phyloP scores from a whole-genome alignment of 2,888 invertebrate species.

The Epinotia nisella region DNA sequence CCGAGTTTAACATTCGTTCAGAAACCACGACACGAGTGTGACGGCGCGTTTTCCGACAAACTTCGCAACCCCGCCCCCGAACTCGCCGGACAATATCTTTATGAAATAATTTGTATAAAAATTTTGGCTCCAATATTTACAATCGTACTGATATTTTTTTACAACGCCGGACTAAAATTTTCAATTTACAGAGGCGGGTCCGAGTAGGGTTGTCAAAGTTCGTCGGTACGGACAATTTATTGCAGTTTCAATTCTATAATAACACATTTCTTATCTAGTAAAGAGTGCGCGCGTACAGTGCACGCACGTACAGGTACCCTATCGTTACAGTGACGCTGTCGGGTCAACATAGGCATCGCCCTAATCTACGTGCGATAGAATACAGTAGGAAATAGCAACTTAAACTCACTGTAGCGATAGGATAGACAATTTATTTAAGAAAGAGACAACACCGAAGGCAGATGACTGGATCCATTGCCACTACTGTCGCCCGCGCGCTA shows the following conservation, averaged over 20 bases:
- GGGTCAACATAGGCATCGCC: constrained; percentile 48
- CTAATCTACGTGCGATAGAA: constrained; percentile 51
- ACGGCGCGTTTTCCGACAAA: constrained; percentile 45
- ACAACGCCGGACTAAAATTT: constrained; percentile 76
- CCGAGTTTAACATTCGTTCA: constrained; percentile 41
- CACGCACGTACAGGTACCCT: constrained; percentile 66
- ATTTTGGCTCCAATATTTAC: constrained; percentile 83
- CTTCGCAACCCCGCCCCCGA: constrained; percentile 53
- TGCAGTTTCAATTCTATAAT: constrained; percentile 79
- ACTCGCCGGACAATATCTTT: constrained; percentile 77
- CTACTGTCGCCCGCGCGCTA: constrained; percentile 71
- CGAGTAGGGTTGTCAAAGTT: constrained; percentile 61
- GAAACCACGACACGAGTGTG: constrained; percentile 36
- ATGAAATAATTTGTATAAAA: constrained; percentile 83
- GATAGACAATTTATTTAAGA: constrained; percentile 71
- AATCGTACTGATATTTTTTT: constrained; percentile 75
- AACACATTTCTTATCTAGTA: constrained; percentile 81
- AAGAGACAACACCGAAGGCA: constrained; percentile 83
- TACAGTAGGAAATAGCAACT: constrained; percentile 71
- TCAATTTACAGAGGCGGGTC: constrained; percentile 75
- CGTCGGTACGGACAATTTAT: constrained; percentile 57
- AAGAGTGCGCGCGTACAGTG: constrained; percentile 75
- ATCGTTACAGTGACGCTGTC: constrained; percentile 75
- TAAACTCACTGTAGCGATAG: constrained; percentile 80
- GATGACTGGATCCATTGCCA: constrained; percentile 66